phyloP scores from a whole-genome alignment of 1,140 invertebrate species.

The Wiebesia pumilae region DNA sequence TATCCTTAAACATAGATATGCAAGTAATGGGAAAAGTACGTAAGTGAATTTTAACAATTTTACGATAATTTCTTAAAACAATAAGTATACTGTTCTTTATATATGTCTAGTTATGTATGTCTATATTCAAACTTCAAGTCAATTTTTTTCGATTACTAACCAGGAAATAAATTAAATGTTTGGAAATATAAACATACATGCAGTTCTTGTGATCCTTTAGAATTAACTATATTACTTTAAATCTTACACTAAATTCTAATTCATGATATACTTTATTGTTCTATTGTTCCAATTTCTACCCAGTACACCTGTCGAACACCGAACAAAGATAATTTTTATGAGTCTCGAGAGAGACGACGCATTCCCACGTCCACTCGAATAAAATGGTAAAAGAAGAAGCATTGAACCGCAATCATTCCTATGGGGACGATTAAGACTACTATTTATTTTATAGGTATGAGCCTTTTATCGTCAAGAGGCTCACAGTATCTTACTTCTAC shows the following conservation, averaged over 20 bases:
- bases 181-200: not conserved
- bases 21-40: not conserved
- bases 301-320: slow-evolving; percentile 31
- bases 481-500: not conserved
- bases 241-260: not conserved
- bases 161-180: not conserved
- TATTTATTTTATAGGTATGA: slow-evolving; percentile 42
- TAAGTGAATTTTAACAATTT: not conserved
- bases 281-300: not conserved
- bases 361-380: slow-evolving; percentile 3
- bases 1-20: not conserved
- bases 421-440: slow-evolving; percentile 23
- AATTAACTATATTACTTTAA: not conserved
- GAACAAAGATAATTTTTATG: slow-evolving; percentile 40
- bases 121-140: not conserved
- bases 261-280: no score
- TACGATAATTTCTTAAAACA: not conserved
- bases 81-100: not conserved
- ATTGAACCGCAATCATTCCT: slow-evolving; percentile 23
- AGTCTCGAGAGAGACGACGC: slow-evolving; percentile 28
- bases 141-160: not conserved
- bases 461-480: slow-evolving; percentile 23
- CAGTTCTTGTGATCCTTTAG: slow-evolving; percentile 23
- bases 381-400: slow-evolving; percentile 8
- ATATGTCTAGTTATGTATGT: not conserved